phyloP scores from a whole-genome alignment of 2,797 vertebrate species.

The Phaenicophaeus curvirostris region DNA sequence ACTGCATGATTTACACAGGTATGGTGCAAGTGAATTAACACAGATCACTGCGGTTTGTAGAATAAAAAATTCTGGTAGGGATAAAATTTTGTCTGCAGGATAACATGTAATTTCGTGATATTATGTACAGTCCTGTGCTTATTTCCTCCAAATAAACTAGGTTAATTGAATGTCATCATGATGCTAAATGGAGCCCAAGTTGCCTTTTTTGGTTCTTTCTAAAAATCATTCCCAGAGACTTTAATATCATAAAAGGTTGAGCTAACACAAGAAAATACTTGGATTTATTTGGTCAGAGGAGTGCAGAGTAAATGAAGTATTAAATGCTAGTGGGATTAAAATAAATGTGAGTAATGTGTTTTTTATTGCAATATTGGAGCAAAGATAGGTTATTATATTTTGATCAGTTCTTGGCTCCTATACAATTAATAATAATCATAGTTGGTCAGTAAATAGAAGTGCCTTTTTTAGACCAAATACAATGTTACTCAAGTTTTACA shows the following conservation, averaged over 20 bases:
- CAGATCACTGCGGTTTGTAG: background rate
- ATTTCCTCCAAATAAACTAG: background rate
- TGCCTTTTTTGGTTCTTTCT: background rate
- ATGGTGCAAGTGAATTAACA: background rate
- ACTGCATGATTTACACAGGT: background rate
- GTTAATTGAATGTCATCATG: background rate
- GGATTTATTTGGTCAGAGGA: background rate
- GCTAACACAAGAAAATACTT: background rate
- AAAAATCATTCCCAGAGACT: background rate
- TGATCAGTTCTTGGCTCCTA: background rate
- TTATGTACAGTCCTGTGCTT: background rate
- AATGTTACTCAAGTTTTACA: background rate
- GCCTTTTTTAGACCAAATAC: background rate
- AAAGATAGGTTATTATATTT: background rate
- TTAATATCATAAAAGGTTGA: background rate
- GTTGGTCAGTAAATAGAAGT: background rate
- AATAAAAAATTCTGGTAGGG: background rate
- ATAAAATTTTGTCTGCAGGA: background rate
- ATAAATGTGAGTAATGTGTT: background rate
- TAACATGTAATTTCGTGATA: background rate
- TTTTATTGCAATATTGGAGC: background rate
- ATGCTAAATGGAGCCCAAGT: background rate
- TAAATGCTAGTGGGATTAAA: background rate
- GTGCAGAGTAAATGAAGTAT: background rate
- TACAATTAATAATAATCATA: background rate